Conservation (phyloP, 2,113 vertebrate genomes). For the Actenoides hombroni region DNA sequence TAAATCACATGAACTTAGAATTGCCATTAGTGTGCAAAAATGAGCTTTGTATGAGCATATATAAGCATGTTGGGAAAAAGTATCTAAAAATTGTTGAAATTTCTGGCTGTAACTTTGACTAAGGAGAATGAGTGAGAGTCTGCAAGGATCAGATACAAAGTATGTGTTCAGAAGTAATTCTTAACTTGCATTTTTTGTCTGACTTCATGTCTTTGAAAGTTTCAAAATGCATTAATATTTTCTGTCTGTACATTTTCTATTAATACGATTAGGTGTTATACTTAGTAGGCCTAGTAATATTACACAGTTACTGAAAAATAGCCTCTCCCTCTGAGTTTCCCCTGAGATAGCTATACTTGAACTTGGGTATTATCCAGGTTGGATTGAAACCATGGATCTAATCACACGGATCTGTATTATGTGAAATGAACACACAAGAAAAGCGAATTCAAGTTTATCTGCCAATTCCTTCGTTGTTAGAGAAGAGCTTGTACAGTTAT, state of each 20-base stretch:
- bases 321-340: neutral
- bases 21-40: neutral
- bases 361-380: no score
- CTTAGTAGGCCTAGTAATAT: neutral
- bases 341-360: neutral
- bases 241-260: neutral
- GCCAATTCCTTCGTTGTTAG: neutral
- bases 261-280: neutral
- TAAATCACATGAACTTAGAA: neutral
- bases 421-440: neutral
- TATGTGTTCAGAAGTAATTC: neutral
- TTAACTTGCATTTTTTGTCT: neutral
- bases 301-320: neutral
- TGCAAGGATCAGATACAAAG: neutral
- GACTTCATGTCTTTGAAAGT: neutral
- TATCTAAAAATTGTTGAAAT: neutral
- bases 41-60: neutral
- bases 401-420: neutral
- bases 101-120: neutral
- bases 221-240: no score
- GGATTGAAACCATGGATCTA: neutral
- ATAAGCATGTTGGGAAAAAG: neutral
- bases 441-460: neutral
- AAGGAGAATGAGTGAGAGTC: neutral
- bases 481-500: neutral